Evolutionary conservation across 2,113 vertebrate species (phyloP).

Genomic region (Tragelaphus imberbis): DNA sequence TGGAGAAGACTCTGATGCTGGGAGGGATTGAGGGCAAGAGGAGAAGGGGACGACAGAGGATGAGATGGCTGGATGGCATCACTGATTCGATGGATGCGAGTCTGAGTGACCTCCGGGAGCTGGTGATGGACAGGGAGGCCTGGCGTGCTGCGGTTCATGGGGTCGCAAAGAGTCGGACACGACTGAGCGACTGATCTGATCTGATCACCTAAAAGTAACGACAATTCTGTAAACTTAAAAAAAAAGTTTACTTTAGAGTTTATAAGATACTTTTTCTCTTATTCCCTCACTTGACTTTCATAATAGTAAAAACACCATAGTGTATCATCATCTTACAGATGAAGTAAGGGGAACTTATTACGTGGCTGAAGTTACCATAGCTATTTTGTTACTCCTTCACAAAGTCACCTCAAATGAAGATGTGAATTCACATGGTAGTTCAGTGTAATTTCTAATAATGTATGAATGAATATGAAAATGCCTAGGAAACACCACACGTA

Average conservation of each 20-base stretch:
- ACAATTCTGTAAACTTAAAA: neutral
- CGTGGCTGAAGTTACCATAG: neutral
- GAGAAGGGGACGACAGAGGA: no score
- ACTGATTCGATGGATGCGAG: no score
- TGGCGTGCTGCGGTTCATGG: no score
- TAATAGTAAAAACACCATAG: neutral
- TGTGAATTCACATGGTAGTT: neutral
- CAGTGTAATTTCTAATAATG: neutral
- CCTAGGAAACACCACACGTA: neutral
- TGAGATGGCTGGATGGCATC: no score
- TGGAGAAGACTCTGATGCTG: no score
- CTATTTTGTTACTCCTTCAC: neutral
- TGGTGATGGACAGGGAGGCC: no score
- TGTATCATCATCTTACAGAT: neutral
- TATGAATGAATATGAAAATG: neutral
- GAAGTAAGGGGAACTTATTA: neutral
- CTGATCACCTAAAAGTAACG: constrained; percentile 12
- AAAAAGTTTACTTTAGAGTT: neutral
- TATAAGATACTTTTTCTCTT: neutral
- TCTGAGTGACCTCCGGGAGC: no score
- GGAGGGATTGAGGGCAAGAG: no score
- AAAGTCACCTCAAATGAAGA: neutral
- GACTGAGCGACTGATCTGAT: no score
- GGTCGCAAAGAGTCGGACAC: no score
- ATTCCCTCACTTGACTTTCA: neutral